Percentiles rank a stretch among this genome's conserved stretches.
These are phyloP conservation scores for Daboia siamensis DNA, from an alignment of 2,113 vertebrate species.

Conservation along the genomic window DNA sequence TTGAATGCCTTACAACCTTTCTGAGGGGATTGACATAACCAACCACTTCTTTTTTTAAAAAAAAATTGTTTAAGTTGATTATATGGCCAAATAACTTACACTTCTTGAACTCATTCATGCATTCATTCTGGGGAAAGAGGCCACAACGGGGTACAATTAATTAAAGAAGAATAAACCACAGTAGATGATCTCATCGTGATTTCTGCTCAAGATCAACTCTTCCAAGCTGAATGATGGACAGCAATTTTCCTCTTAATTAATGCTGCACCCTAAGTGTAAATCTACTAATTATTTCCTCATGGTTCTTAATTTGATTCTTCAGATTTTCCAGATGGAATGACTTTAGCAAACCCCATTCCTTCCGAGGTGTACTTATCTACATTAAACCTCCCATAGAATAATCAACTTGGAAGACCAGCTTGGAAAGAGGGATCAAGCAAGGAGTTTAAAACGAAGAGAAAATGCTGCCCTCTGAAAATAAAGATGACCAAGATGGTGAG, in stretches of 20 bases:
- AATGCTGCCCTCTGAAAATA: neutral
- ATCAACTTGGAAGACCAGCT: neutral
- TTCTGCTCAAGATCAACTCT: neutral
- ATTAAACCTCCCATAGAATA: neutral
- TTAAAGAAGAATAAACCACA: neutral
- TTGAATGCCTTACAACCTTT: neutral
- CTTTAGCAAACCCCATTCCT: neutral
- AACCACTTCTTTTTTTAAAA: neutral
- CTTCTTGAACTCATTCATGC: neutral
- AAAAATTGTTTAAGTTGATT: neutral
- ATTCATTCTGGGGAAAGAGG: neutral
- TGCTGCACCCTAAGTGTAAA: neutral
- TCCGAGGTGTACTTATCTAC: neutral
- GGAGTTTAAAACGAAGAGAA: neutral
- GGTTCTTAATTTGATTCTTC: neutral
- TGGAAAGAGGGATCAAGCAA: neutral
- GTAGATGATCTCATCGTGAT: neutral
- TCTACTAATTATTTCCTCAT: neutral
- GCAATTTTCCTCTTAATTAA: neutral
- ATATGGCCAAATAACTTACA: neutral
- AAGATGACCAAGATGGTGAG: neutral
- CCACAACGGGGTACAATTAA: neutral
- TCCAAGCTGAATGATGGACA: neutral
- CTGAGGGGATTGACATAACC: neutral
- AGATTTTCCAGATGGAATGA: neutral